Evolutionary conservation across 2,888 invertebrate species (phyloP).

Genomic region (Masnerella sp.): DNA sequence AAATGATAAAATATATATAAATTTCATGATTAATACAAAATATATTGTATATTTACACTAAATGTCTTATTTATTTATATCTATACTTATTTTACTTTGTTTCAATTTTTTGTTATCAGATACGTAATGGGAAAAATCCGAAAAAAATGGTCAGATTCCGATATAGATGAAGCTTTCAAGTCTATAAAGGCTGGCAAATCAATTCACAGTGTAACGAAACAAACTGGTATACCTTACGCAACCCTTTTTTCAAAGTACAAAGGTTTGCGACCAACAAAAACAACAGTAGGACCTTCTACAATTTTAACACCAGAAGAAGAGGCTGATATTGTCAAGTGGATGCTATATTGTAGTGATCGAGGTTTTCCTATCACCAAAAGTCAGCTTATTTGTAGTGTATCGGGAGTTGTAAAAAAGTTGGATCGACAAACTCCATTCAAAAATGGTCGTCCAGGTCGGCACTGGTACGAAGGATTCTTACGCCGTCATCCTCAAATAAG

Average conservation of each 20-base stretch:
- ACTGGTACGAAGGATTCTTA: constrained; percentile 59
- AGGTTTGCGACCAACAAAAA: not conserved
- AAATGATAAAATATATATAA: too few species aligned
- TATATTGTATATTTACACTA: too few species aligned
- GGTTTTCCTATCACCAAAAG: constrained; percentile 9
- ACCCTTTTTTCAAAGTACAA: constrained; percentile 2
- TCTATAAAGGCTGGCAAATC: not conserved
- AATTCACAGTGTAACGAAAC: not conserved
- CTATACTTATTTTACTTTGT: too few species aligned
- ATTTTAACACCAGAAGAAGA: constrained; percentile 12
- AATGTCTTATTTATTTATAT: too few species aligned
- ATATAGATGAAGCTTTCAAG: not conserved
- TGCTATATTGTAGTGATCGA: constrained; percentile 10
- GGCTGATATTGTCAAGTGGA: constrained; percentile 7
- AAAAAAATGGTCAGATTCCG: constrained; percentile 1
- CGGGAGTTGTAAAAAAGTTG: not conserved
- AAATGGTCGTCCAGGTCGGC: constrained; percentile 50
- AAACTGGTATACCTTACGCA: not conserved
- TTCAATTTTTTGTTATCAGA: too few species aligned
- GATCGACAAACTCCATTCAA: constrained; percentile 32
- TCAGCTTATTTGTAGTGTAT: not conserved
- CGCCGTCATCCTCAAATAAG: constrained; percentile 67
- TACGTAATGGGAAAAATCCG: constrained; percentile 13
- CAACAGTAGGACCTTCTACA: constrained; percentile 3
- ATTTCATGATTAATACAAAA: too few species aligned